Evolutionary conservation across 1,140 invertebrate species (phyloP).

Genomic region (Monomorium pharaonis): DNA sequence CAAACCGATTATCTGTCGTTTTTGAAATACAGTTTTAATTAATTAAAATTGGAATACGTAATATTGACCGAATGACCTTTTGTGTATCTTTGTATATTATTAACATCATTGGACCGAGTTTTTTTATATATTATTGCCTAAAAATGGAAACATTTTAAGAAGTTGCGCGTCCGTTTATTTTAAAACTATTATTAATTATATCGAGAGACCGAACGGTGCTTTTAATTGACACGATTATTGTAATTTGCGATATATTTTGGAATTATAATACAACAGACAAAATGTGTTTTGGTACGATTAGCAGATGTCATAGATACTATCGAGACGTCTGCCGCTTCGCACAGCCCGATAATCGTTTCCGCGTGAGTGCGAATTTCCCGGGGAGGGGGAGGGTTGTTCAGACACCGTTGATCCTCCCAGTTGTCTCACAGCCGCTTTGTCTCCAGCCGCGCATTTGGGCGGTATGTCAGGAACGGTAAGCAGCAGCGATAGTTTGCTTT

Average conservation of each 20-base stretch:
- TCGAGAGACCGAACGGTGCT: neutral
- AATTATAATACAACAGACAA: neutral
- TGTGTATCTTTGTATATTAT: too few relatives aligned
- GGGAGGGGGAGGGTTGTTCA: slow-evolving; percentile 1
- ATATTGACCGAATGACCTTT: too few relatives aligned
- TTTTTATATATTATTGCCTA: too few relatives aligned
- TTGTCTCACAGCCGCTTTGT: slow-evolving; percentile 67
- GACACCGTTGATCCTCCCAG: slow-evolving; percentile 56
- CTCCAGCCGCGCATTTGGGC: slow-evolving; percentile 64
- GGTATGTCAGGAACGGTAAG: slow-evolving; percentile 74
- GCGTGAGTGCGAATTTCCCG: slow-evolving; percentile 10
- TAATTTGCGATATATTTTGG: neutral
- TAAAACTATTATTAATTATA: too few relatives aligned
- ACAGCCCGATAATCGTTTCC: slow-evolving; percentile 38
- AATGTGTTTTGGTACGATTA: slow-evolving; percentile 1
- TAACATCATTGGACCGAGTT: too few relatives aligned
- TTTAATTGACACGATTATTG: neutral
- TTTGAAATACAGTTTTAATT: too few relatives aligned
- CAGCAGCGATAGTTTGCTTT: slow-evolving; percentile 79
- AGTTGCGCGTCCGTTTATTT: too few relatives aligned
- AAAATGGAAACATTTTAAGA: too few relatives aligned
- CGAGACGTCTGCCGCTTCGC: slow-evolving; percentile 24
- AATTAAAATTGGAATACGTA: too few relatives aligned
- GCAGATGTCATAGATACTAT: neutral
- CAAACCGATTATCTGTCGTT: too few relatives aligned